Conservation (phyloP, 1,140 invertebrate genomes). For the Macrostomum lignano region DNA sequence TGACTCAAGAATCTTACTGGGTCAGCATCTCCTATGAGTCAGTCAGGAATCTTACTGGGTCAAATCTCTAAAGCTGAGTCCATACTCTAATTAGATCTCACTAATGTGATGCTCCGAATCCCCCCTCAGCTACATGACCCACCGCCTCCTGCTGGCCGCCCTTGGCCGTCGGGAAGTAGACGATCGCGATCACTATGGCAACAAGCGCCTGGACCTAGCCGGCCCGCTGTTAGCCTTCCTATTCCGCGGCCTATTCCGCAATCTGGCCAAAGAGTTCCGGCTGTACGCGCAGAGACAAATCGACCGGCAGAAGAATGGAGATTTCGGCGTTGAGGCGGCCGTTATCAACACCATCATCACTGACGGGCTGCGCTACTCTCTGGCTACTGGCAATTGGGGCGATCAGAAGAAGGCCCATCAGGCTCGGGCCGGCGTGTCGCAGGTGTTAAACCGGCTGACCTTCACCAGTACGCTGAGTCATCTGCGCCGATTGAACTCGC, state of each 20-base stretch:
- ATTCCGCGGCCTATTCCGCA: slow-evolving; percentile 41
- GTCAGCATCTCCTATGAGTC: too few relatives aligned
- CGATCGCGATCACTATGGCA: slow-evolving; percentile 96
- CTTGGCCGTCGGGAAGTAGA: slow-evolving; percentile 77
- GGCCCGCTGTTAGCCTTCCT: slow-evolving; percentile 77
- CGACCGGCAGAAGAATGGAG: slow-evolving; percentile 80
- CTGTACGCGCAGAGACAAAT: slow-evolving; percentile 97
- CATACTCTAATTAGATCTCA: too few relatives aligned
- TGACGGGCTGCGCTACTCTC: slow-evolving; percentile 77
- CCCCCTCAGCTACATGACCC: slow-evolving; percentile 78
- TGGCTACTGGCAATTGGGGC: slow-evolving; percentile 96
- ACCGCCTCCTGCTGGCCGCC: slow-evolving; percentile 62
- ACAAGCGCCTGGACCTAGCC: slow-evolving; percentile 81
- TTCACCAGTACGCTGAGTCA: slow-evolving; percentile 91
- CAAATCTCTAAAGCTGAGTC: too few relatives aligned
- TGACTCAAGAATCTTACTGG: too few relatives aligned
- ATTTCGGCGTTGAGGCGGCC: slow-evolving; percentile 81
- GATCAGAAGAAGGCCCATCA: slow-evolving; percentile 99
- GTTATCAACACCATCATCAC: slow-evolving; percentile 93
- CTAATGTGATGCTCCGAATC: too few relatives aligned
- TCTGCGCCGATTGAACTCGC: slow-evolving; percentile 78
- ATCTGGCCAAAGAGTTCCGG: slow-evolving; percentile 34
- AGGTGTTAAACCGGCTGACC: slow-evolving; percentile 45
- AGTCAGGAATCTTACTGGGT: too few relatives aligned
- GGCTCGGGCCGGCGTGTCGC: slow-evolving; percentile 62